A percentile compares a stretch with the other conserved stretches of the same genome.
Conservation (phyloP, 2,888 invertebrate species). For the Craniophora ligustri region DNA sequence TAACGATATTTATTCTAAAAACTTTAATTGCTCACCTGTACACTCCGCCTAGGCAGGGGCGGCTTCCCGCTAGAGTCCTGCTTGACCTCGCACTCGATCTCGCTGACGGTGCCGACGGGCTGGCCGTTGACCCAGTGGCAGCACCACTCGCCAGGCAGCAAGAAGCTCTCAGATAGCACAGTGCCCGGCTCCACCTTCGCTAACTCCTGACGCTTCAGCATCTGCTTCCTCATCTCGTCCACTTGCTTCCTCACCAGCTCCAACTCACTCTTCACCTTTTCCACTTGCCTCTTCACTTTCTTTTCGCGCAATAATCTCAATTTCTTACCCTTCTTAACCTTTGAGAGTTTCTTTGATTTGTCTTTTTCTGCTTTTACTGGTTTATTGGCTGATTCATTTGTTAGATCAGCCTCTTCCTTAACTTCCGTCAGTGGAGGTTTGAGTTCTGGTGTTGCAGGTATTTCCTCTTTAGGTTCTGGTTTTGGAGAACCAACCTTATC, state of each 20-base stretch:
- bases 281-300: conserved; percentile 77
- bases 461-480: conserved; percentile 55
- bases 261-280: conserved; percentile 75
- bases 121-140: conserved; percentile 92
- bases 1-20: neutral
- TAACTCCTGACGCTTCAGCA: conserved; percentile 69
- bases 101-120: conserved; percentile 89
- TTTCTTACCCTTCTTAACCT: conserved; percentile 67
- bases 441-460: conserved; percentile 3
- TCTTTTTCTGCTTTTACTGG: conserved; percentile 37
- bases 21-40: conserved; percentile 67
- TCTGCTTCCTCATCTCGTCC: conserved; percentile 77
- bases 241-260: conserved; percentile 78
- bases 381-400: neutral
- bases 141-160: conserved; percentile 89
- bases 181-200: conserved; percentile 41
- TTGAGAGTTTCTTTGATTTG: conserved; percentile 62
- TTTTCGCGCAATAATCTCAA: conserved; percentile 53
- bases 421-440: conserved; percentile 6
- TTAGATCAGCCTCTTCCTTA: conserved; percentile 4
- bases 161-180: conserved; percentile 70
- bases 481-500: conserved; percentile 59
- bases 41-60: conserved; percentile 77
- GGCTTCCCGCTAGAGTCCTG: conserved; percentile 72
- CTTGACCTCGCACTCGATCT: conserved; percentile 77